Base-by-base conservation (phyloP, 2,888 invertebrate species). In the Drosophila borealis region DNA sequence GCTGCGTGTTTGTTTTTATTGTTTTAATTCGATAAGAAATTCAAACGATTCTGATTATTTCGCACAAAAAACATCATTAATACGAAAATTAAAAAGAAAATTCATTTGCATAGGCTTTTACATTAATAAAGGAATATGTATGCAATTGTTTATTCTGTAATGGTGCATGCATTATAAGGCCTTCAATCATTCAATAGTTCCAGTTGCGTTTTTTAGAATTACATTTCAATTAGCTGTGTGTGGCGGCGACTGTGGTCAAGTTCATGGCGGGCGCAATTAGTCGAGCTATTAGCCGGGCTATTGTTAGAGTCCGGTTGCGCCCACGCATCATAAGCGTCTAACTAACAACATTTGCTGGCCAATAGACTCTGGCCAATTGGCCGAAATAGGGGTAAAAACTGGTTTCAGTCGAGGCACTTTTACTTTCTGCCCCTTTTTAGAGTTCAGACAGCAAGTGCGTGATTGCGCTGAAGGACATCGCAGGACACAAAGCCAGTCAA, bases 371-470 rank as follows among this genome's bases (percentile, higher is more conserved):
- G 39, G 37, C 34, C 49, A 76, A 65, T 55, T 76, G 64, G 65
- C 19, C 65, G 57, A 56, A 64, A 48, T 41, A 36, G 25, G 9
- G 36, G 17, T 39, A 61, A 14, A 59, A 74, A 60, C 63, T 64
- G 69, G 48, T 42, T 74, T 51, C 44, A 55, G 53, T 63, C 46
- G 64, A 45, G 46, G 57, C 61, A 78, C 74, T 76, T 76, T 74
- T 65, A 62, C 78, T 76, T 76, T 76, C 46, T 2, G 29, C 25
- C 33, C 36, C 33, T n/a, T 70, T 74, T 81, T 63, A 60, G 75
- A 87, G 86, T 80, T 85, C 74, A 80, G 78, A 71, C 80, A 62
- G 85, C 74, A 76, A 83, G 81, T 88, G 83, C 83, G 83, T 83
- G 83, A 86, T 88, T 83, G 78, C 49, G 65, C 45, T 50, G 81